Evolutionary conservation across 2,888 invertebrate species (phyloP).

Genomic region (Meteorus colon): DNA sequence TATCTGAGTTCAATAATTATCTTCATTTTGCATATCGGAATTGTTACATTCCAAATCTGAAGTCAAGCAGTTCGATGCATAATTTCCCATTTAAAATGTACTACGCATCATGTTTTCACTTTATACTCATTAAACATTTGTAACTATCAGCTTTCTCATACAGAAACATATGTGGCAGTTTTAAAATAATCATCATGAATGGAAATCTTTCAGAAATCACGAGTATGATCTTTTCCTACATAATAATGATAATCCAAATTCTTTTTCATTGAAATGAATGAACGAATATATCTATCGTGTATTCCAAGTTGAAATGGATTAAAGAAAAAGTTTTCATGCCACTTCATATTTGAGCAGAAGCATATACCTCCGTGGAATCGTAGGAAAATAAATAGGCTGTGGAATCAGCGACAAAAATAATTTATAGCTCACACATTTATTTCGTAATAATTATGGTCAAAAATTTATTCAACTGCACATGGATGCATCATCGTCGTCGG

Average conservation of each 20-base stretch:
- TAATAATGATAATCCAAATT: too few species aligned
- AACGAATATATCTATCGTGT: too few species aligned
- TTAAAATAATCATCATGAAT: too few species aligned
- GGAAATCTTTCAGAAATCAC: too few species aligned
- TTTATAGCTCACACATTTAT: slow-evolving; percentile 43
- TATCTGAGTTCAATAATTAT: not conserved
- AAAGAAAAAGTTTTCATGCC: not conserved
- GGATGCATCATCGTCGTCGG: slow-evolving; percentile 59
- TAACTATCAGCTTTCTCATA: not conserved
- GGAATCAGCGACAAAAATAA: not conserved
- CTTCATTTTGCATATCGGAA: not conserved
- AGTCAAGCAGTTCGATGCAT: not conserved
- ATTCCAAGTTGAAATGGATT: too few species aligned
- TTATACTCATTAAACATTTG: not conserved
- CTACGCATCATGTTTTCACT: not conserved
- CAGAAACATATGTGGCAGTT: too few species aligned
- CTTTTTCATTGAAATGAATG: too few species aligned
- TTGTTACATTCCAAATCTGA: not conserved
- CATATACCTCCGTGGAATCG: not conserved
- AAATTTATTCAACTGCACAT: slow-evolving; percentile 58
- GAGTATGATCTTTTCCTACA: too few species aligned
- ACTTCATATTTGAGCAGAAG: not conserved
- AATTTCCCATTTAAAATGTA: not conserved
- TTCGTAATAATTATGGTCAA: slow-evolving; percentile 36
- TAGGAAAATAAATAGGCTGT: not conserved